Conservation (phyloP, 2,888 invertebrate genomes). For the Idaea dimidiata region DNA sequence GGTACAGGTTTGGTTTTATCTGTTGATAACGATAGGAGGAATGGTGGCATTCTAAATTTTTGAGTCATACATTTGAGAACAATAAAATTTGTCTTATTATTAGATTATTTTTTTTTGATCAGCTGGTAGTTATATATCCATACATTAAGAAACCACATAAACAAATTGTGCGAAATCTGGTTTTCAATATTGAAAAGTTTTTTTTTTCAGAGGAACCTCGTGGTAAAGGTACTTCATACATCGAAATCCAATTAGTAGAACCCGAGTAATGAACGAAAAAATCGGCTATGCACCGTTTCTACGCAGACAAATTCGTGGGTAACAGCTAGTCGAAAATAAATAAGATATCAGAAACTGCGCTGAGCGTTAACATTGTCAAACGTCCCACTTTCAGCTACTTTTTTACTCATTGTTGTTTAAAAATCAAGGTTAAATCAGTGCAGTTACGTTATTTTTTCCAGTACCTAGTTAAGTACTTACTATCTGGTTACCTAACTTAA, state of each 20-base stretch:
- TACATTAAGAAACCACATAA: too few relatives aligned
- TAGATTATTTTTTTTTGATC: too few relatives aligned
- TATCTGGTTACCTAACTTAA: background rate
- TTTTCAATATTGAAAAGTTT: too few relatives aligned
- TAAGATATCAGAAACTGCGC: background rate
- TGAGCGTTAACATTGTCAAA: background rate
- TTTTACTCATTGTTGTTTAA: background rate
- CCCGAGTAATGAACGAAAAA: too few relatives aligned
- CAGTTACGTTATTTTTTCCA: background rate
- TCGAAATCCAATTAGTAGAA: too few relatives aligned
- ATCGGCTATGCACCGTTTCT: too few relatives aligned
- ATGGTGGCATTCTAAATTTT: background rate
- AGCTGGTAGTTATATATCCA: too few relatives aligned
- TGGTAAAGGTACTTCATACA: too few relatives aligned
- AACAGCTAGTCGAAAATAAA: too few relatives aligned
- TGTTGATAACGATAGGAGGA: slow-evolving; percentile 38
- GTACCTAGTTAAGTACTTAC: slow-evolving; percentile 9
- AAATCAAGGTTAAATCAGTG: background rate
- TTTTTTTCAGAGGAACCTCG: too few relatives aligned
- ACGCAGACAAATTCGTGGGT: too few relatives aligned
- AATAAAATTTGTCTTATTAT: background rate
- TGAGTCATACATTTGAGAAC: background rate
- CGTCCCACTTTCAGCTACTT: background rate
- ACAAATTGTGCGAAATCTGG: too few relatives aligned
- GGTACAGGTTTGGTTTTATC: slow-evolving; percentile 38